phyloP scores from a whole-genome alignment of 2,888 invertebrate species.

The Gryllus longicercus region DNA sequence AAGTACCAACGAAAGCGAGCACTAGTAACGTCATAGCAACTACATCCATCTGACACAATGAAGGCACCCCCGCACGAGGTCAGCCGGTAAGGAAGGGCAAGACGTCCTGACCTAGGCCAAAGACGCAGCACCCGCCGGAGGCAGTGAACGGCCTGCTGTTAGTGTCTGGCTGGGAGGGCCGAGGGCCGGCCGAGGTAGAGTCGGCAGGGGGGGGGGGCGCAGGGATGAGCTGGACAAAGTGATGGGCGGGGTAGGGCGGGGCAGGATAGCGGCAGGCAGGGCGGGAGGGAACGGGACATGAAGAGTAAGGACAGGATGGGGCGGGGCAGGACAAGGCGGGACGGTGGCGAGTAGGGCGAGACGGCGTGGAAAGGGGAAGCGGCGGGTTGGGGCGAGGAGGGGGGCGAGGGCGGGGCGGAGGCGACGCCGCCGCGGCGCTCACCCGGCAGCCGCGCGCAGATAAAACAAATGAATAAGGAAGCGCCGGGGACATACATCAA shows the following conservation, averaged over 20 bases:
- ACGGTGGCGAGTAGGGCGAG: background rate
- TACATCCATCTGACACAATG: too few relatives aligned
- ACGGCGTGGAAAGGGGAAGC: background rate
- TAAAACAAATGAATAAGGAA: constrained; percentile 36
- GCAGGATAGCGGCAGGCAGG: constrained; percentile 19
- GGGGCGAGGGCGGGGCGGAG: background rate
- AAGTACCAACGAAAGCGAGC: too few relatives aligned
- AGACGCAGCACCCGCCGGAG: background rate
- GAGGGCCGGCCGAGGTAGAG: background rate
- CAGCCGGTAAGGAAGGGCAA: background rate
- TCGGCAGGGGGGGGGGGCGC: background rate
- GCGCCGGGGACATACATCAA: constrained; percentile 40
- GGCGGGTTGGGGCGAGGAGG: background rate
- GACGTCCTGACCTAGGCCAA: constrained; percentile 3
- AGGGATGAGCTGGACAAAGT: background rate
- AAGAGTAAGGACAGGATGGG: background rate
- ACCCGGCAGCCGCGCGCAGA: constrained; percentile 26
- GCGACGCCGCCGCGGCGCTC: background rate
- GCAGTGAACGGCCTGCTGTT: background rate
- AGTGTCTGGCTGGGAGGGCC: constrained; percentile 12
- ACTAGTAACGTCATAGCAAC: too few relatives aligned
- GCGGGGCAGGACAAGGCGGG: background rate
- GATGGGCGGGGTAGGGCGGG: background rate
- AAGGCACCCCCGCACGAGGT: background rate
- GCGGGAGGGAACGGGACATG: background rate